Base-by-base conservation (phyloP, 2,888 invertebrate species). In the Augiades crinisus region DNA sequence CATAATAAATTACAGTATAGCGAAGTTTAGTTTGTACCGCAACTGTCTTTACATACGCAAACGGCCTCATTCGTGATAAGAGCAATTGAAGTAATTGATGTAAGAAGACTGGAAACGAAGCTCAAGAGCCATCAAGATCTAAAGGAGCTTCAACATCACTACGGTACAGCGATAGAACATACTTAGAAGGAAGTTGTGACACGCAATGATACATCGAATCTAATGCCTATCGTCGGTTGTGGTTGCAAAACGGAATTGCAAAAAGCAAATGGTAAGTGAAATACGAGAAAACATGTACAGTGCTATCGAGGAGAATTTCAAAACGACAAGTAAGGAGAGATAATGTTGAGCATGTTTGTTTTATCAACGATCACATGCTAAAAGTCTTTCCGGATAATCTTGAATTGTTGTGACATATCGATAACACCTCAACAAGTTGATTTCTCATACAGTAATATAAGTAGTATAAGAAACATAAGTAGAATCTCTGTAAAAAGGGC, bases 21-120 rank as follows among this genome's bases (percentile, higher is more conserved):
- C 19, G 5, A 19, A 19, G 5, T 22, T 7, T 22, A 6, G 22
- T 22, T 3, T 22, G 22, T 3, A 27, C n/a, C 7, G 19, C 3
- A 4, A 19, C 19, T 19, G 19, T 19, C 19, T 5, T 19, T 3
- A 19, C 19, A 19, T 13, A 12, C 47, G 16, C 19, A 6, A 19
- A 67, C 69, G 69, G 63, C 63, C 62, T 65, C 62, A 64, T 68
- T 70, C 62, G 61, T 68, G 68, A 75, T 73, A 76, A 74, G 63
- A 70, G 67, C 63, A 74, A 76, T 77, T 72, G 63, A 67, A 68
- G 66, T 78, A 78, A 81, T 78, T 76, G 72, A 70, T 67, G 71
- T 63, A 62, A 62, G 67, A 70, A 65, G 63, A 60, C 68, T 62
- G 62, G 12, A 10, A 49, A 54, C 58, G 53, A 68, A 58, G 62